phyloP scores from a whole-genome alignment of 53 echinoderm and acorn worm species.

The Glandiceps talaboti region DNA sequence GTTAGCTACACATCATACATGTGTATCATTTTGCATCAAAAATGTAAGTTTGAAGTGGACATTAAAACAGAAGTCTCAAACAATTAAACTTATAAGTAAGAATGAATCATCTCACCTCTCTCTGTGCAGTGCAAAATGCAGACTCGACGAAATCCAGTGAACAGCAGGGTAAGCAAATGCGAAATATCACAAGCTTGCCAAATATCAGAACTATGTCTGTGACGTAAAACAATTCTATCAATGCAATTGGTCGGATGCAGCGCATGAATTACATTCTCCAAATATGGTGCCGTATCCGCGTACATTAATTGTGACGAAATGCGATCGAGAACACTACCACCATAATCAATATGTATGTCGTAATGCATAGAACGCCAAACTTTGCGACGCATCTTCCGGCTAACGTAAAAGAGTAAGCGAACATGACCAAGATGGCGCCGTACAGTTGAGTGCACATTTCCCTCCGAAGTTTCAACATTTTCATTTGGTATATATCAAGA shows the following conservation, averaged over 20 bases:
- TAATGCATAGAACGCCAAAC: too few relatives aligned
- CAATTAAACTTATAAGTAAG: too few relatives aligned
- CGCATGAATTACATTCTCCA: background rate
- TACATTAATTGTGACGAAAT: too few relatives aligned
- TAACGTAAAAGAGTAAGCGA: background rate
- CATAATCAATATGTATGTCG: too few relatives aligned
- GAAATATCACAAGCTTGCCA: background rate
- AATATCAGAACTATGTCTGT: background rate
- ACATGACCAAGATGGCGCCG: background rate
- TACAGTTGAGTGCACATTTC: background rate
- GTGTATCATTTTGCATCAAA: too few relatives aligned
- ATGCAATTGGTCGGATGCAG: background rate
- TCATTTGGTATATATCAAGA: slow-evolving; percentile 14
- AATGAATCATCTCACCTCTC: too few relatives aligned
- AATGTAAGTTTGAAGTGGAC: too few relatives aligned
- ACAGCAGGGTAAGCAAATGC: background rate
- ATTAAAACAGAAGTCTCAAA: too few relatives aligned
- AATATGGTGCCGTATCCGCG: background rate
- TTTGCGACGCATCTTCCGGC: background rate
- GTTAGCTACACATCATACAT: too few relatives aligned
- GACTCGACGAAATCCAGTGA: background rate
- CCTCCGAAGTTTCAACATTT: too few relatives aligned
- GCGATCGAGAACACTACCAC: too few relatives aligned
- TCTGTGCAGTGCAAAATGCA: background rate
- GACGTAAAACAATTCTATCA: background rate